Base-by-base conservation (phyloP, 2,113 vertebrate genomes). In the Leptodactylus fuscus region DNA sequence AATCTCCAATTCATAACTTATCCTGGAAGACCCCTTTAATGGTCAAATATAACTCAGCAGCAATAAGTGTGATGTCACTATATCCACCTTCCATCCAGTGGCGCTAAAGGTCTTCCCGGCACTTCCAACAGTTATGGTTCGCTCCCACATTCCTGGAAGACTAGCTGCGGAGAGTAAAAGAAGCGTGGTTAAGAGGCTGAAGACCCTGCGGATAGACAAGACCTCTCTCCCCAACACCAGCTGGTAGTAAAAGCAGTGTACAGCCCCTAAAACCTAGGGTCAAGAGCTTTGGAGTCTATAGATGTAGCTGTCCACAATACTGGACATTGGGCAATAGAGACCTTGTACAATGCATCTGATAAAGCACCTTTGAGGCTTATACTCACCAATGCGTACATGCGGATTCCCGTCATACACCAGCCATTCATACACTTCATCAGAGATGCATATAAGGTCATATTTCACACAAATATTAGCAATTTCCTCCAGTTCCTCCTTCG, bases 371-470 rank as follows among this genome's bases (percentile, higher is more conserved):
- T 22, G 51, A 55, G n/a, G n/a, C 58, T 34, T 48, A 29, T 4
- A 81, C 91, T 16, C 92, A 99, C 98, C 97, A 0, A 99, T 97
- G 90, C 96, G 97, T 41, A 95, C 5, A 69, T 98, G 97, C 78
- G 95, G 90, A 79, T 91, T 89, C 73, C 93, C 94, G 0, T 97
- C 96, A 0, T 96, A 99, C 1, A 96, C 95, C 88, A 99, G 89
- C 97, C 97, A 99, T 92, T 99, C 97, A 1, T 99, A 99, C 70
- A 99, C 98, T 88, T 99, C 98, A 0, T 99, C 98, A 0, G 94
- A 94, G 92, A 99, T 88, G 89, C 98, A 99, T 76, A 99, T 65
- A 82, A 95, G 88, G 0, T 97, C 92, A 0, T 99, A 95, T 90
- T 95, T 95, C 89, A 95, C 91, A 36, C 98, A 99, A 77, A 99